Evolutionary conservation across 1,140 invertebrate genomes (phyloP).

Genomic region (Brachionus sp.): DNA sequence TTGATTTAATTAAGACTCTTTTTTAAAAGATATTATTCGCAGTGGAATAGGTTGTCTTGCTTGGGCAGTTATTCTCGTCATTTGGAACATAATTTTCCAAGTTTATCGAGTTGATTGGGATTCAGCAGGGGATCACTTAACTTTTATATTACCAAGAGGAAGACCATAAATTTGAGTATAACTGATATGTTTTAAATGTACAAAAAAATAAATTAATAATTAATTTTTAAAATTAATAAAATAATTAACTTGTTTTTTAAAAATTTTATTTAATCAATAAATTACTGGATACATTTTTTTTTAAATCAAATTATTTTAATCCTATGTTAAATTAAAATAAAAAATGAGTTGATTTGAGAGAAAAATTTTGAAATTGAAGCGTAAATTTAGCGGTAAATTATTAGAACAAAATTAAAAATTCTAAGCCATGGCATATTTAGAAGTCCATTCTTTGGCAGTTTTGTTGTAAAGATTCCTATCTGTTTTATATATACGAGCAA

Average conservation of each 20-base stretch:
- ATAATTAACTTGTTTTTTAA: no score
- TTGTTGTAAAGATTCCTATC: conserved; percentile 65
- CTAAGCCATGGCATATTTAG: conserved; percentile 42
- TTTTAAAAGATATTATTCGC: conserved; percentile 13
- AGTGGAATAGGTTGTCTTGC: neutral
- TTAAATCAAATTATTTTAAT: neutral
- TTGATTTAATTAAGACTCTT: neutral
- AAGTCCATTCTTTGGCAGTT: conserved; percentile 33
- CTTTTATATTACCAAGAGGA: conserved; percentile 45
- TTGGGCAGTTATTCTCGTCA: neutral
- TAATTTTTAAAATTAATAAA: no score
- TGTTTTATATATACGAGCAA: conserved; percentile 98
- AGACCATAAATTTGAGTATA: neutral
- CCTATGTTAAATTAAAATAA: neutral
- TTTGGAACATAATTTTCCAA: conserved; percentile 45
- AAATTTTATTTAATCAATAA: no score
- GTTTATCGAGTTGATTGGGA: neutral
- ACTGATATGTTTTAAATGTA: no score
- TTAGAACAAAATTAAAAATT: neutral
- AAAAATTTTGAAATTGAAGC: neutral
- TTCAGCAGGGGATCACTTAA: conserved; percentile 31
- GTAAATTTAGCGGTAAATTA: neutral
- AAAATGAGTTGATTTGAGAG: neutral
- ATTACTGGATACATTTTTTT: no score
- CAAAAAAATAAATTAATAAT: no score